A percentile compares a stretch with the other conserved stretches of the same genome.
Evolutionary conservation across 2,888 invertebrate species (phyloP).

Genomic region (Heliothis peltigera): DNA sequence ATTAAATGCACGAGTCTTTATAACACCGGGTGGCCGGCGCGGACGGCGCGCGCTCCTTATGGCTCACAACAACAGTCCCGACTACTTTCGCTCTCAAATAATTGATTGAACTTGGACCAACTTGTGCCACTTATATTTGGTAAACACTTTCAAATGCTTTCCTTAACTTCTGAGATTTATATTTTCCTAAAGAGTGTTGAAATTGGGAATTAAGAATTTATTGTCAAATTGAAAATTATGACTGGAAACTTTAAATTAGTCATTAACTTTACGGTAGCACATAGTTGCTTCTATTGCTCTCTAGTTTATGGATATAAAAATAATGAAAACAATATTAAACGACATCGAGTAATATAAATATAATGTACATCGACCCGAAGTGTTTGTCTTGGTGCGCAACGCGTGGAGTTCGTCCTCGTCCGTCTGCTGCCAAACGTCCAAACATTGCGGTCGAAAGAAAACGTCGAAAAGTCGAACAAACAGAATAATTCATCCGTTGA

Average conservation of each 20-base stretch:
- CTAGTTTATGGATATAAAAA: too few relatives aligned
- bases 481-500: conserved; percentile 85
- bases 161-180: conserved; percentile 25
- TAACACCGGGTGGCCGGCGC: conserved; percentile 60
- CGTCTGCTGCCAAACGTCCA: conserved; percentile 58
- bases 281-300: too few relatives aligned
- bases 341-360: background rate
- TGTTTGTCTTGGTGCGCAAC: conserved; percentile 8
- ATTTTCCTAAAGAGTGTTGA: conserved; percentile 12
- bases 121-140: conserved; percentile 53
- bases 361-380: conserved; percentile 6
- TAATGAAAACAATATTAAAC: too few relatives aligned
- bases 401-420: background rate
- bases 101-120: conserved; percentile 59
- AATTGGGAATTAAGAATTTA: conserved; percentile 10
- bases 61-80: conserved; percentile 55
- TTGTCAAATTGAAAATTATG: too few relatives aligned
- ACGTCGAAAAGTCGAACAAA: conserved; percentile 83
- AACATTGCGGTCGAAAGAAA: conserved; percentile 69
- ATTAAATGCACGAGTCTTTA: conserved; percentile 77
- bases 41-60: conserved; percentile 47
- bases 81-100: conserved; percentile 66
- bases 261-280: too few relatives aligned
- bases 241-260: too few relatives aligned
- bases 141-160: conserved; percentile 51